Conservation (phyloP, 2,888 invertebrate species). For the Trimorus sp. region DNA sequence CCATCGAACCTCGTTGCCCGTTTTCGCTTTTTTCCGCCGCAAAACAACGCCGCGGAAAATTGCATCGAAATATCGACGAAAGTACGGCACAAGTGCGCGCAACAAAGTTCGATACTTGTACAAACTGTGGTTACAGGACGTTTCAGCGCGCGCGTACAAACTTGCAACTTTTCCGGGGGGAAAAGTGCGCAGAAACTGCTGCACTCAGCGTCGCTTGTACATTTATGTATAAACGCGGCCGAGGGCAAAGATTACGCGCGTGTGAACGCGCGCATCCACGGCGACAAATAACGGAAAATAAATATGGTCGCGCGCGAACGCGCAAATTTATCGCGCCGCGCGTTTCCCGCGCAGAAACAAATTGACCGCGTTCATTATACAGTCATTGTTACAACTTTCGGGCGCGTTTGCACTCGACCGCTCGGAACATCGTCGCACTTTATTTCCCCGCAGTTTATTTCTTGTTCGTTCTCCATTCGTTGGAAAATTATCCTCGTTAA, state of each 20-base stretch:
- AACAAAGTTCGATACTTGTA: slow-evolving; percentile 74
- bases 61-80: too few relatives aligned
- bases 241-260: slow-evolving; percentile 42
- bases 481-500: too few relatives aligned
- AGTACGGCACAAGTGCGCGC: slow-evolving; percentile 35
- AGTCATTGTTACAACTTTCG: slow-evolving; percentile 60
- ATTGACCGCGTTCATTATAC: slow-evolving; percentile 56
- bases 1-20: too few relatives aligned
- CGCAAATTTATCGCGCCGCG: slow-evolving; percentile 52
- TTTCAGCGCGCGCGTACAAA: slow-evolving; percentile 70
- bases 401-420: slow-evolving; percentile 37
- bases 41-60: too few relatives aligned
- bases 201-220: slow-evolving; percentile 46
- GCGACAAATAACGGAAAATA: slow-evolving; percentile 57
- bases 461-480: too few relatives aligned
- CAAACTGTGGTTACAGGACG: slow-evolving; percentile 74
- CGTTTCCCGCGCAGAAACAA: slow-evolving; percentile 61
- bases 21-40: too few relatives aligned
- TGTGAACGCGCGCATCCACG: slow-evolving; percentile 37
- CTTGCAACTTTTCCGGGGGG: slow-evolving; percentile 73
- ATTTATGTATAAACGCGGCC: slow-evolving; percentile 43
- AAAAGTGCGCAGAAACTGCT: slow-evolving; percentile 64
- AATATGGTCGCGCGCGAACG: slow-evolving; percentile 56
- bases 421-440: slow-evolving; percentile 45
- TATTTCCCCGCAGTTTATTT: not conserved